Evolutionary conservation across 2,888 invertebrate species (phyloP).

Genomic region (Drosophila mulleri): DNA sequence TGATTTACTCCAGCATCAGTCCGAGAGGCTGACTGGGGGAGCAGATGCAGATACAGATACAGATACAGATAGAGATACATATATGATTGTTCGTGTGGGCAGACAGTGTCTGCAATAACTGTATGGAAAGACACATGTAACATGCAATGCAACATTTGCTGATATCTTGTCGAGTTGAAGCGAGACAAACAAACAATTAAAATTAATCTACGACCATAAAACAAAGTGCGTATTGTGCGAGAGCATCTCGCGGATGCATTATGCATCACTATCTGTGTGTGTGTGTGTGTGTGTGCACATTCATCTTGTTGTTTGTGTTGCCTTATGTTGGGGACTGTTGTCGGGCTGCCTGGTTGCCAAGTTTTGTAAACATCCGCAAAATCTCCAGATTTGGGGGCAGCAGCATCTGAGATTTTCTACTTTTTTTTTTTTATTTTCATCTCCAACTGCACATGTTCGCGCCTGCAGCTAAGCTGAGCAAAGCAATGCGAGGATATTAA

Average conservation of each 20-base stretch:
- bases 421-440: background rate
- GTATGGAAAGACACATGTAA: slow-evolving; percentile 53
- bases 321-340: slow-evolving; percentile 46
- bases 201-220: slow-evolving; percentile 78
- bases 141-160: slow-evolving; percentile 66
- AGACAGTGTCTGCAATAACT: slow-evolving; percentile 41
- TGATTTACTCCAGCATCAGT: slow-evolving; percentile 58
- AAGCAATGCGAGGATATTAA: slow-evolving; percentile 68
- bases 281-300: slow-evolving; percentile 11
- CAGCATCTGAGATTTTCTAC: slow-evolving; percentile 13
- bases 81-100: slow-evolving; percentile 26
- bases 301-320: slow-evolving; percentile 54
- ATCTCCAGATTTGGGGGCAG: slow-evolving; percentile 39
- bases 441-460: slow-evolving; percentile 56
- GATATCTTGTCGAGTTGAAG: slow-evolving; percentile 51
- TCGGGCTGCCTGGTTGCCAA: slow-evolving; percentile 48
- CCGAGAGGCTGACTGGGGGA: slow-evolving; percentile 22
- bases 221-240: slow-evolving; percentile 70
- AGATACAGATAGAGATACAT: too few relatives aligned
- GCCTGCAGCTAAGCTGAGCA: slow-evolving; percentile 44
- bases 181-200: slow-evolving; percentile 75
- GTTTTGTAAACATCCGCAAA: slow-evolving; percentile 76
- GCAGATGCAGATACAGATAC: slow-evolving; percentile 39
- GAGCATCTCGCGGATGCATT: slow-evolving; percentile 52
- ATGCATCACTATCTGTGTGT: slow-evolving; percentile 41